Evolutionary conservation across 2,797 vertebrate species (phyloP).

Genomic region (Chaunax sp.): DNA sequence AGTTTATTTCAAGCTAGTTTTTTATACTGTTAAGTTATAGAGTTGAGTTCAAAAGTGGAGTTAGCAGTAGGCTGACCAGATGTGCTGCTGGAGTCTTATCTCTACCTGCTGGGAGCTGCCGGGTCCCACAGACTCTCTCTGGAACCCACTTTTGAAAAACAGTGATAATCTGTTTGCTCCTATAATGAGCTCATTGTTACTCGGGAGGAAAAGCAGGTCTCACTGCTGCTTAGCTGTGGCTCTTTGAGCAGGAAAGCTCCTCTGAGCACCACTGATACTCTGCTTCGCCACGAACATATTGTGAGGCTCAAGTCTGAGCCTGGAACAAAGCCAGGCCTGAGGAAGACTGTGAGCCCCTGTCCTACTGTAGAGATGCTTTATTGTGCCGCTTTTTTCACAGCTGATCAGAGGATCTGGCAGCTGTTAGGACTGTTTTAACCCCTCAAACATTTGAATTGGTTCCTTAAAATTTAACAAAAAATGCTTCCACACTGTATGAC

Average conservation of each 20-base stretch:
- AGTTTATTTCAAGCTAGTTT: no score
- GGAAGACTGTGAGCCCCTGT: conserved; percentile 47
- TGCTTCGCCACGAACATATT: conserved; percentile 54
- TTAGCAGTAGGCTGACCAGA: conserved; percentile 70
- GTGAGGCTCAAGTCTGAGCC: conserved; percentile 64
- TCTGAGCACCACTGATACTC: conserved; percentile 75
- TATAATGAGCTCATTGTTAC: conserved; percentile 84
- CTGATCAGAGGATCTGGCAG: conserved; percentile 40
- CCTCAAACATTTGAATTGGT: conserved; percentile 4
- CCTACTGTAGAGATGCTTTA: conserved; percentile 44
- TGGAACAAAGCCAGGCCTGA: conserved; percentile 49
- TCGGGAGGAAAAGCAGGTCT: conserved; percentile 71
- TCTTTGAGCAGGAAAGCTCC: conserved; percentile 77
- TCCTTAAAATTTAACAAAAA: neutral
- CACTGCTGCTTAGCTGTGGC: conserved; percentile 72
- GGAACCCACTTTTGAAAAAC: conserved; percentile 60
- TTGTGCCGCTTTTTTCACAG: conserved; percentile 25
- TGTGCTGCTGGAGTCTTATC: conserved; percentile 70
- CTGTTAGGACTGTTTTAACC: conserved; percentile 36
- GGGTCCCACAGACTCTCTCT: conserved; percentile 65
- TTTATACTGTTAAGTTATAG: no score
- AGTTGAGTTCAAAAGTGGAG: no score
- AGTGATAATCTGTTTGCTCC: conserved; percentile 84
- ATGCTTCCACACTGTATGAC: neutral
- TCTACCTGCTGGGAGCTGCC: conserved; percentile 73